Evolutionary conservation across 2,113 vertebrate species (phyloP).

Genomic region (Paramisgurnus dabryanus): DNA sequence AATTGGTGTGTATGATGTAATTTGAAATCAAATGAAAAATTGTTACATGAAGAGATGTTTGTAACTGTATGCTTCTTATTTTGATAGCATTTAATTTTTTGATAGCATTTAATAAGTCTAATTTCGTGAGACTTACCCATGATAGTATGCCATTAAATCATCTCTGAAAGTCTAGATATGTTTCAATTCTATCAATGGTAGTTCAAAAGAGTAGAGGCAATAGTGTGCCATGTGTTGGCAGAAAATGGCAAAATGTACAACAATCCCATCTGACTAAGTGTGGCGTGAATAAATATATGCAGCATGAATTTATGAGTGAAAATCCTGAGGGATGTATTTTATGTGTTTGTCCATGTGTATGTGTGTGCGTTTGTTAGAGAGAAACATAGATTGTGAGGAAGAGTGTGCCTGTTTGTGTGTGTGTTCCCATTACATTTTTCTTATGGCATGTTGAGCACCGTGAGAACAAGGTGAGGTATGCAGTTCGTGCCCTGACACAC

Average conservation of each 20-base stretch:
- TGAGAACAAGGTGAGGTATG: slow-evolving; percentile 31
- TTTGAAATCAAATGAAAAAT: no score
- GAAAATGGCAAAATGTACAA: neutral
- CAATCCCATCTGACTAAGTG: neutral
- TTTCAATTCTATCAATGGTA: neutral
- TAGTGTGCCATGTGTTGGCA: neutral
- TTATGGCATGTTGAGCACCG: slow-evolving; percentile 27
- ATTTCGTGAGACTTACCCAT: no score
- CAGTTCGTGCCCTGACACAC: slow-evolving; percentile 5
- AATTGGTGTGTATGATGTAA: no score
- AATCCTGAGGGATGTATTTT: neutral
- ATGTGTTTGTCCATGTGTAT: neutral
- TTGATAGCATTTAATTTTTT: no score
- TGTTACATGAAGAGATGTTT: no score
- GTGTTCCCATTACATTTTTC: slow-evolving; percentile 11
- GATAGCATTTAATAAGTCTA: no score
- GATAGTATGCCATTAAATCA: no score
- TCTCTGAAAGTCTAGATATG: neutral
- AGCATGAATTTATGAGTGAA: neutral
- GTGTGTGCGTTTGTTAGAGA: neutral
- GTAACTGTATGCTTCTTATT: no score
- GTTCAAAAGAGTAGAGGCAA: neutral
- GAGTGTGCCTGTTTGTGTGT: neutral
- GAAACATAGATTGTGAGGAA: slow-evolving; percentile 2
- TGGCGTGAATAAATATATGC: slow-evolving; percentile 13